Evolutionary conservation across 2,113 vertebrate species (phyloP), one percentile per base, ranked within the genome.

Genomic region (Planiliza haematocheilus): DNA sequence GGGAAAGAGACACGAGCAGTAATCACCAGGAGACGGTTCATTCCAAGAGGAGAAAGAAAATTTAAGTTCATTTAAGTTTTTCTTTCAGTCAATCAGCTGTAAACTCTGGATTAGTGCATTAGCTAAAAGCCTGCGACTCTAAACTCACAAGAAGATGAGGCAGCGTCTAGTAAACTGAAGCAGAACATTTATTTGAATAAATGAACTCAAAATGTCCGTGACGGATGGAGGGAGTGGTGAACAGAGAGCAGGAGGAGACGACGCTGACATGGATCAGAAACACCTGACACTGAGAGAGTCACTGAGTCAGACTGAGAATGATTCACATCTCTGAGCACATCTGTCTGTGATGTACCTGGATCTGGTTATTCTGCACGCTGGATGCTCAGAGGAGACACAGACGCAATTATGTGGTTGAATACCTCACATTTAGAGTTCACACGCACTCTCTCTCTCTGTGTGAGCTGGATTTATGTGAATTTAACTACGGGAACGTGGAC

Each of bases 81-180:
- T 21, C 18, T 20, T 36, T 65, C 6, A 48, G 9, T 48, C 18
- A 1, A 4, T 42, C 2, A 0, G n/a, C 50, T 39, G 24, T 30
- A 30, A 30, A 30, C 62, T 57, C 42, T 42, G 36, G 11, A 64
- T 64, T 30, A 67, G 10, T 13, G 17, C 67, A 76, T 79, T 65
- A 34, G 67, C 79, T 82, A 82, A 82, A 75, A 69, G 67, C 51
- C 62, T 71, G 65, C 16, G 52, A 71, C 42, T 60, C 62, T 79
- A 74, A 75, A 75, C 79, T 68, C 63, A 77, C 8, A 18, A 10
- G n/a, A 74, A 65, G 48, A 68, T 17, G 14, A n/a, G 7, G 67
- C 18, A 20, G 36, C 49, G 12, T 51, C n/a, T 57, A 3, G 2
- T 66, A 70, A 70, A 78, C 21, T 10, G 7, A 9, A 37, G 48